Evolutionary conservation across 2,113 vertebrate species (phyloP).

Genomic region (Ia io): DNA sequence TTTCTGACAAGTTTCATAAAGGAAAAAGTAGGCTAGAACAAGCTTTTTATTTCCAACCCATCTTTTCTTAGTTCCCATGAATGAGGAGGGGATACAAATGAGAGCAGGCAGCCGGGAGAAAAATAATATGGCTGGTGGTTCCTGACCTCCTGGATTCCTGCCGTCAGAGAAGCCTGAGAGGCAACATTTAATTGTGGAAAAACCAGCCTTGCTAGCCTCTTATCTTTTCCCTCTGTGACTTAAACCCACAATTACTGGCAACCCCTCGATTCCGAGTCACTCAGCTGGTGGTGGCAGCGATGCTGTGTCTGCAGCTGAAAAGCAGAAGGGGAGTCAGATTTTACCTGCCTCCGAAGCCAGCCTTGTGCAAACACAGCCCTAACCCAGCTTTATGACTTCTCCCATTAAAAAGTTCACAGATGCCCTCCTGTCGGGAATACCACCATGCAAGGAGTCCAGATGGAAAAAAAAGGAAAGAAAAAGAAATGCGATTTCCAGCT

Average conservation of each 20-base stretch:
- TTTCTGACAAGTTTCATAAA: conserved; percentile 63
- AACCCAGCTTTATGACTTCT: conserved; percentile 30
- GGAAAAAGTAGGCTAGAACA: conserved; percentile 62
- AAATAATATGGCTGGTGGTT: conserved; percentile 65
- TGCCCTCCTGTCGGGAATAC: conserved; percentile 33
- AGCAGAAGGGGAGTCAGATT: conserved; percentile 49
- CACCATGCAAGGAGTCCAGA: conserved; percentile 37
- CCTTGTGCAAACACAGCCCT: conserved; percentile 1
- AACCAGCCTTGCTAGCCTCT: conserved; percentile 71
- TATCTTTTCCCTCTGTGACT: conserved; percentile 73
- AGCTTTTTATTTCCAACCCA: conserved; percentile 63
- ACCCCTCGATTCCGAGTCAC: conserved; percentile 64
- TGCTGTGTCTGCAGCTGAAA: conserved; percentile 56
- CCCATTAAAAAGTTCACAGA: conserved; percentile 68
- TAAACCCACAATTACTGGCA: conserved; percentile 74
- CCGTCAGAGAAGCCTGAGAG: conserved; percentile 63
- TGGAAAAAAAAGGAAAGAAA: neutral
- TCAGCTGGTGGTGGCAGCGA: conserved; percentile 54
- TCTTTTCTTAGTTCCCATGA: conserved; percentile 66
- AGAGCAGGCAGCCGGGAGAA: conserved; percentile 47
- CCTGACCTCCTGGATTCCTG: conserved; percentile 68
- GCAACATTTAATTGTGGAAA: conserved; percentile 75
- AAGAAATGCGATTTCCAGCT: conserved; percentile 42
- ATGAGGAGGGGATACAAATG: conserved; percentile 57
- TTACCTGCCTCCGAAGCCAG: conserved; percentile 47